phyloP scores from a whole-genome alignment of 30 jellyfish, hydroid and myxozoan species.

The Aurelia coerulea region DNA sequence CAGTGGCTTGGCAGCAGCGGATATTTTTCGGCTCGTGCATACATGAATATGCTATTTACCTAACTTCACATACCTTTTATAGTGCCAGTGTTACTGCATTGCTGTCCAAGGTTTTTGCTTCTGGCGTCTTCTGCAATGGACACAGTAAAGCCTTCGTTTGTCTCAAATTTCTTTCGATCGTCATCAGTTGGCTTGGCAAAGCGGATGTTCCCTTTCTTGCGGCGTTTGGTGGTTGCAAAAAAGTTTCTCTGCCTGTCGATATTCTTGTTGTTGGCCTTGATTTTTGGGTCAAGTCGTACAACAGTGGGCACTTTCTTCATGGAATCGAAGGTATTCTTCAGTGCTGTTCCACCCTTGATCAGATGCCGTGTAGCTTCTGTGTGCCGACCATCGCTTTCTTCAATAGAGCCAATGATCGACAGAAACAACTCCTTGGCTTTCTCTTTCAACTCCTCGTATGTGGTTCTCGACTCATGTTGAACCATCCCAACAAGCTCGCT shows the following conservation, averaged over 20 bases:
- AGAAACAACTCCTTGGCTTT: conserved; percentile 1
- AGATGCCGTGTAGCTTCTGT: background rate
- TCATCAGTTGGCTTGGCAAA: conserved; percentile 45
- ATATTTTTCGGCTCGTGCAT: background rate
- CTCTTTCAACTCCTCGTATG: conserved; percentile 6
- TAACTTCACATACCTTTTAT: background rate
- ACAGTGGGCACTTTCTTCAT: background rate
- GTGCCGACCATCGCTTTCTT: background rate
- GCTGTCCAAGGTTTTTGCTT: background rate
- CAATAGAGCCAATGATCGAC: conserved; percentile 17
- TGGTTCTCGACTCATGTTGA: background rate
- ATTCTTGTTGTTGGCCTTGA: conserved; percentile 2
- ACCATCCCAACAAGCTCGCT: conserved; percentile 3
- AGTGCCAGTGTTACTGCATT: background rate
- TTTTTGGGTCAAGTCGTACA: conserved; percentile 8
- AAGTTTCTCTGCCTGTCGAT: conserved; percentile 21
- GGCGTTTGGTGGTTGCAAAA: conserved; percentile 25
- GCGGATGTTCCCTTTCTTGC: conserved; percentile 22
- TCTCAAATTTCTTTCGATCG: conserved; percentile 13
- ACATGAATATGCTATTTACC: no score
- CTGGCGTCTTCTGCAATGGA: background rate
- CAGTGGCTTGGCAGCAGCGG: background rate
- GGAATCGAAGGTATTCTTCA: conserved; percentile 10
- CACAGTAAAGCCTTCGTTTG: background rate
- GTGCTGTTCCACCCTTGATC: conserved; percentile 30